Conservation (phyloP, 2,797 vertebrate species). For the Pangasius macronema region DNA sequence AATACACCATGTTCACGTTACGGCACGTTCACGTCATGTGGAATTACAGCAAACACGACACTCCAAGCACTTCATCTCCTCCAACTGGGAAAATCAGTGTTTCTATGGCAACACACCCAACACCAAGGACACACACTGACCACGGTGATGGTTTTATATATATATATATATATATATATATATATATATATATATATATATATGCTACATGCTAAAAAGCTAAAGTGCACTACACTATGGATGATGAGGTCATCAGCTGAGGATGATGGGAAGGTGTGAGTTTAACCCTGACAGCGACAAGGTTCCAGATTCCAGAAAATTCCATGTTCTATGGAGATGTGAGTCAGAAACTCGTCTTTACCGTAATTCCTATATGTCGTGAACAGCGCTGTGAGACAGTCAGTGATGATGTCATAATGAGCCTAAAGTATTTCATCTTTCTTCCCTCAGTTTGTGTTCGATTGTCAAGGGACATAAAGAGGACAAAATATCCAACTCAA, state of each 20-base stretch:
- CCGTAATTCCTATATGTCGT: background rate
- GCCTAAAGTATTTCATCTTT: slow-evolving; percentile 41
- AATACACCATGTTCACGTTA: slow-evolving; percentile 33
- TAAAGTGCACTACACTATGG: slow-evolving; percentile 21
- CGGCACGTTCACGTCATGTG: slow-evolving; percentile 10
- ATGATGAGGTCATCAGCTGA: background rate
- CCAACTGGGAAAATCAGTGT: background rate
- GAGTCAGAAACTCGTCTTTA: slow-evolving; percentile 13
- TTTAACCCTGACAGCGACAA: background rate
- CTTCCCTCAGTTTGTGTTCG: slow-evolving; percentile 68
- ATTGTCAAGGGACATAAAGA: slow-evolving; percentile 67
- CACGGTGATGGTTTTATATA: background rate
- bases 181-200: background rate
- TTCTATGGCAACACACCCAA: slow-evolving; percentile 8
- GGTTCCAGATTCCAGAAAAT: slow-evolving; percentile 11
- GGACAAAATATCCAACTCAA: slow-evolving; percentile 2
- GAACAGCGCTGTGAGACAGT: slow-evolving; percentile 11
- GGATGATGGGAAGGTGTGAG: background rate
- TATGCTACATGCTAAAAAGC: slow-evolving; percentile 19
- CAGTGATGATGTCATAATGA: slow-evolving; percentile 65
- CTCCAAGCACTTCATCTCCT: slow-evolving; percentile 8
- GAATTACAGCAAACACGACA: slow-evolving; percentile 24
- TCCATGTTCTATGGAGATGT: background rate
- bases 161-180: no score
- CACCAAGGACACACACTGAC: slow-evolving; percentile 4